A percentile compares a stretch with the other conserved stretches of the same genome.
Conservation (phyloP, 2,888 invertebrate genomes). For the Coelogynopora nodosa region DNA sequence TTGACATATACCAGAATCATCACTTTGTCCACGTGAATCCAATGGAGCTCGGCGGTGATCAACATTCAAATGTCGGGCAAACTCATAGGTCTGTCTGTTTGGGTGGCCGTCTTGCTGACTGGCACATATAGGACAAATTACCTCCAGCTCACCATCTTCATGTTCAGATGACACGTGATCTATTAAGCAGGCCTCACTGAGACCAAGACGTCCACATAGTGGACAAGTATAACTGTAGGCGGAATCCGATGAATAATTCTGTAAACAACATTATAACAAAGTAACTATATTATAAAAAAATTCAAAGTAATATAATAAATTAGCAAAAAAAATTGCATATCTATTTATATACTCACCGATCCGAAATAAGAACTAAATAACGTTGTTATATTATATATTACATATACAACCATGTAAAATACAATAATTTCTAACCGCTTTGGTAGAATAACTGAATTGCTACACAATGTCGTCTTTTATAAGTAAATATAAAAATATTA, state of each 20-base stretch:
- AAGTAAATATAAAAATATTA: too few species aligned
- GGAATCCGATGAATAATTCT: neutral
- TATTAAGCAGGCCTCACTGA: neutral
- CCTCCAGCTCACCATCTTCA: neutral
- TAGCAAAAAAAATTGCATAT: too few species aligned
- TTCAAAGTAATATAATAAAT: too few species aligned
- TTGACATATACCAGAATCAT: neutral
- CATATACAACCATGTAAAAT: too few species aligned
- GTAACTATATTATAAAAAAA: too few species aligned
- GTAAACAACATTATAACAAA: neutral
- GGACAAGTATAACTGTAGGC: slow-evolving; percentile 29
- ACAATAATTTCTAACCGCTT: too few species aligned
- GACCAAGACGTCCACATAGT: slow-evolving; percentile 16
- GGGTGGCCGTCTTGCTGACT: slow-evolving; percentile 38
- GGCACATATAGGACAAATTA: slow-evolving; percentile 43
- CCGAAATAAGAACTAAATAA: too few species aligned
- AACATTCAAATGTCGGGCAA: slow-evolving; percentile 6
- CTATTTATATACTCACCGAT: too few species aligned
- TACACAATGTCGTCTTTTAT: too few species aligned
- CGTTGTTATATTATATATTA: too few species aligned
- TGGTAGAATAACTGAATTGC: too few species aligned
- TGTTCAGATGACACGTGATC: slow-evolving; percentile 36
- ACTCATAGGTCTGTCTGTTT: slow-evolving; percentile 35
- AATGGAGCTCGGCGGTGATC: neutral
- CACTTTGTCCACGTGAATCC: neutral